A percentile compares a stretch with the other conserved stretches of the same genome.
Evolutionary conservation across 2,888 invertebrate genomes (phyloP).

Genomic region (Hybos culiciformis): DNA sequence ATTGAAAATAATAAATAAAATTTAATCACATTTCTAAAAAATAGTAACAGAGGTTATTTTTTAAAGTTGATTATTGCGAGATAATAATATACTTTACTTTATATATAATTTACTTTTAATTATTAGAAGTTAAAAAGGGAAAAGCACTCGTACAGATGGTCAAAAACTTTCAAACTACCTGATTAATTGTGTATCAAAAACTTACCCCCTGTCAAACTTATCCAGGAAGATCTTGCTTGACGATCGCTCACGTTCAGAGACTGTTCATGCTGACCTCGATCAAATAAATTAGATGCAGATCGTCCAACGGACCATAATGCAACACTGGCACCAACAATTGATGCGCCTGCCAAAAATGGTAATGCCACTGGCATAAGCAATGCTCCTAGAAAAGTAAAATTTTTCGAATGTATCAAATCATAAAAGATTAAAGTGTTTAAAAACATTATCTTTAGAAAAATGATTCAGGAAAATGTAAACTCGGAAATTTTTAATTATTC

Average conservation of each 20-base stretch:
- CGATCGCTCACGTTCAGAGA: slow-evolving; percentile 22
- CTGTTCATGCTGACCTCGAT: slow-evolving; percentile 27
- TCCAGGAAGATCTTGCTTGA: slow-evolving; percentile 25
- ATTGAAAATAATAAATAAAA: not conserved
- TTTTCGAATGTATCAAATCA: slow-evolving; percentile 3
- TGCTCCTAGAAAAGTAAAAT: no score
- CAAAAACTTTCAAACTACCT: no score
- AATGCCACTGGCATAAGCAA: slow-evolving; percentile 19
- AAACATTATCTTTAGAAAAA: no score
- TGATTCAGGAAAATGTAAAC: no score
- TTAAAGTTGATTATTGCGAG: no score
- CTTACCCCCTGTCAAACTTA: slow-evolving; percentile 22
- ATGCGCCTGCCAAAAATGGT: slow-evolving; percentile 20
- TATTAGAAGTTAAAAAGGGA: no score
- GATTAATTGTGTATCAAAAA: no score
- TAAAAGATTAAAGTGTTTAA: not conserved
- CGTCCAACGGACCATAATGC: slow-evolving; percentile 23
- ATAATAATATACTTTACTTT: no score
- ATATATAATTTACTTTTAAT: no score
- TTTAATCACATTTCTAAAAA: no score
- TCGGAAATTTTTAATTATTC: no score
- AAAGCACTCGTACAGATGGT: slow-evolving; percentile 5
- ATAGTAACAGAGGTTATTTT: no score
- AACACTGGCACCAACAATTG: slow-evolving; percentile 17
- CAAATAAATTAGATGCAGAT: slow-evolving; percentile 19